A percentile compares a stretch with the other conserved stretches of the same genome.
These are phyloP conservation scores for Coreoperca whiteheadi DNA, from an alignment of 2,113 vertebrate species.

Conservation along the genomic window DNA sequence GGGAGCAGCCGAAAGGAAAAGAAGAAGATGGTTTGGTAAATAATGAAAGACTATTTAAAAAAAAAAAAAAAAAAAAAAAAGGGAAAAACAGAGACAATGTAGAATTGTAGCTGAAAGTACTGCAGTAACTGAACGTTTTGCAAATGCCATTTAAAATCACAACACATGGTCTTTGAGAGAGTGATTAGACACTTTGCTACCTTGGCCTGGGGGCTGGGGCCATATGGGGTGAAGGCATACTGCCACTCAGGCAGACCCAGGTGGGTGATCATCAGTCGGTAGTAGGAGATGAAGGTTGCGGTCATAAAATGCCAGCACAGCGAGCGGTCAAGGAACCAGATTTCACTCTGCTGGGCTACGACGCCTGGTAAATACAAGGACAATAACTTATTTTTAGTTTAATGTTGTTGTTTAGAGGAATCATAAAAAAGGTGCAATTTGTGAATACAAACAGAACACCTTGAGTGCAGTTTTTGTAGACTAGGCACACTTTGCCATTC, in stretches of 20 bases:
- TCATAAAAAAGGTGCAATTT: not conserved
- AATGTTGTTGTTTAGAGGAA: not conserved
- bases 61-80: not conserved
- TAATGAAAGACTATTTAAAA: not conserved
- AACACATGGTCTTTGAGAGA: not conserved
- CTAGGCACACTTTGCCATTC: conserved; percentile 95
- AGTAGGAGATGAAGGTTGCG: conserved; percentile 93
- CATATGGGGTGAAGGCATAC: conserved; percentile 93
- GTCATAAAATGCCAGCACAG: conserved; percentile 96
- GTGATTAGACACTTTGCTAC: conserved; percentile 72
- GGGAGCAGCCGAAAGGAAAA: too few species aligned
- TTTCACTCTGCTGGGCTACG: conserved; percentile 87
- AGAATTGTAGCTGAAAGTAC: not conserved
- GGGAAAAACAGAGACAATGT: not conserved
- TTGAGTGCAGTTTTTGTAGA: conserved; percentile 91
- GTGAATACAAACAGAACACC: conserved; percentile 79
- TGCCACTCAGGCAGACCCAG: conserved; percentile 97
- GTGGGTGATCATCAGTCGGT: conserved; percentile 94
- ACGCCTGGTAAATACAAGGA: conserved; percentile 80
- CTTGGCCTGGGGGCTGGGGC: conserved; percentile 95
- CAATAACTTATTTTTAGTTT: not conserved
- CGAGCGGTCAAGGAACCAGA: conserved; percentile 96
- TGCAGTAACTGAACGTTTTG: not conserved
- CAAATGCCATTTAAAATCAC: not conserved
- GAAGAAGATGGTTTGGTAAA: not conserved